Base-by-base conservation (phyloP, 2,888 invertebrate genomes). In the Drosophila anomalata region DNA sequence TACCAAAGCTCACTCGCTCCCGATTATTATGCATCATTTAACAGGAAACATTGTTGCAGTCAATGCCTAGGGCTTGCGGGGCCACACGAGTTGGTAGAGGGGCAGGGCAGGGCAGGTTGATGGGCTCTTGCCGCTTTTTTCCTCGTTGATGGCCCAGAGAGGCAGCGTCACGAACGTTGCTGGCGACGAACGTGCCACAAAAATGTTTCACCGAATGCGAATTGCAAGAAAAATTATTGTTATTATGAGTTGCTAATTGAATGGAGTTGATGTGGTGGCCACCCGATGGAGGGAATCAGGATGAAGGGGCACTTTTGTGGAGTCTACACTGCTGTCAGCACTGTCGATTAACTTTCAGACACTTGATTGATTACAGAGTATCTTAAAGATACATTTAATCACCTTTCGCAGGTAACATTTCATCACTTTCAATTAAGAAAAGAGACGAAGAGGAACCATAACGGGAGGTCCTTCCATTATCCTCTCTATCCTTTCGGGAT, bases 191-290 rank as follows among this genome's bases (percentile, higher is more conserved):
- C 82, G 85, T 84, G 86, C 72, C 77, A 69, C 74, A 80, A 78
- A 36, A 85, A 83, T 81, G 75, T 83, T 78, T 82, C 70, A 69
- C 85, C 85, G 78, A 85, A 85, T 82, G 82, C 79, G 85, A 85
- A 78, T 85, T 77, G 78, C 75, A 79, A 79, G 78, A 89, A 79
- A 80, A 89, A 84, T 85, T 78, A 85, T 88, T 87, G 83, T 88
- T 89, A 89, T 88, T 86, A 79, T 87, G 87, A 77, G 81, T 81
- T 84, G 84, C 78, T 85, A 88, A 89, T 85, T 88, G 87, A 89
- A 87, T 85, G 85, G 81, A 76, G 80, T 75, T 79, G 82, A 65
- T 68, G 66, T 72, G 73, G 66, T 55, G 65, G 67, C 46, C 57
- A 29, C 22, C 44, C 9, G 24, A 46, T 14, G 29, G 20, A 33